Evolutionary conservation across 1,140 invertebrate genomes (phyloP).

Genomic region (Helicoverpa armigera): DNA sequence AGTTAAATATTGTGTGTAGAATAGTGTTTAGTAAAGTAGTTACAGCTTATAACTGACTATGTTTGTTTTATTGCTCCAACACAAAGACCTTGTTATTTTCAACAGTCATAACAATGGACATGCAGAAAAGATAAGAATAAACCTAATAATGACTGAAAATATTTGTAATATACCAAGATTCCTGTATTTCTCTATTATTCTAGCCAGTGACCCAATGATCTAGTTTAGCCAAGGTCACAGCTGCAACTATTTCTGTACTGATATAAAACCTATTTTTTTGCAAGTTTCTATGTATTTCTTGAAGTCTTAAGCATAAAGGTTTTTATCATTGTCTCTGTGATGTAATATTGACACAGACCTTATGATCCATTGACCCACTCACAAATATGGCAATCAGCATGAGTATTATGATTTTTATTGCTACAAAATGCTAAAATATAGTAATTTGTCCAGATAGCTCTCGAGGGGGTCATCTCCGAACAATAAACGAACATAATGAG

Average conservation of each 20-base stretch:
- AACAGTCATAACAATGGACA: background rate
- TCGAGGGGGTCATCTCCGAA: constrained; percentile 3
- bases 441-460: background rate
- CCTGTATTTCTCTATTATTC: background rate
- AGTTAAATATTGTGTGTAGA: no score
- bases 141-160: background rate
- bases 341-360: background rate
- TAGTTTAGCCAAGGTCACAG: constrained; percentile 20
- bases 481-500: constrained; percentile 9
- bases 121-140: background rate
- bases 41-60: no score
- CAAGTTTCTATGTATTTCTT: background rate
- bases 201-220: constrained; percentile 12
- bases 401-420: background rate
- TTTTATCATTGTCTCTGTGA: background rate
- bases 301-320: background rate
- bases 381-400: constrained; percentile 3
- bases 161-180: background rate
- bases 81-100: background rate
- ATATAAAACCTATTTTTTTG: background rate
- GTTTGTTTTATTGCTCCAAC: background rate
- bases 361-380: background rate
- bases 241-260: background rate
- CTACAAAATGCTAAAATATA: background rate
- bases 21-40: no score